A percentile compares a stretch with the other conserved stretches of the same genome.
phyloP scores from a whole-genome alignment of 64 coral and sea anemone genomes.

The Porites lutea region DNA sequence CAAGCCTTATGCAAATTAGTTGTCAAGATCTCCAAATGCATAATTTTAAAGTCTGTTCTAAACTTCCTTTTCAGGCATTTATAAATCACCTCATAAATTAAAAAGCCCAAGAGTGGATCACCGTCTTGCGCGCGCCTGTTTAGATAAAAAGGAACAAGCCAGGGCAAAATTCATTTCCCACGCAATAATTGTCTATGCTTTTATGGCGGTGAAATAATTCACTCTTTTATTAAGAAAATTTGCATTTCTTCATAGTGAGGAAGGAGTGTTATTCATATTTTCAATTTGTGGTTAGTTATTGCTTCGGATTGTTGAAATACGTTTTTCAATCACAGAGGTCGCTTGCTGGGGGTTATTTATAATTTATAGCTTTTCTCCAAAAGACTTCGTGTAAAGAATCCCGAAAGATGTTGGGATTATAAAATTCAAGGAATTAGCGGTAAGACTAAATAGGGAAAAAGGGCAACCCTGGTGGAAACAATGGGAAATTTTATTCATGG shows the following conservation, averaged over 20 bases:
- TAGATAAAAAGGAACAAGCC: neutral
- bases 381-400: constrained; percentile 8
- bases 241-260: constrained; percentile 7
- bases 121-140: neutral
- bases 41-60: constrained; percentile 13
- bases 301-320: constrained; percentile 39
- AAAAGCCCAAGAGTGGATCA: neutral
- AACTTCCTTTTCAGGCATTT: constrained; percentile 7
- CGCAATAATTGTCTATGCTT: constrained; percentile 1
- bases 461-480: too few relatives aligned
- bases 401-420: neutral
- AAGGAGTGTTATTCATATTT: constrained; percentile 50
- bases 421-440: neutral
- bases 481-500: too few relatives aligned
- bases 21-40: constrained; percentile 44
- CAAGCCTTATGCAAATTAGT: constrained; percentile 52
- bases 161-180: neutral
- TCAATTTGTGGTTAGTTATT: constrained; percentile 48
- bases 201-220: neutral
- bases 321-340: constrained; percentile 28
- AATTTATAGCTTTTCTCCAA: constrained; percentile 23
- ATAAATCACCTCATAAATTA: neutral
- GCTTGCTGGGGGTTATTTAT: constrained; percentile 35
- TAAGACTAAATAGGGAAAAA: too few relatives aligned
- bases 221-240: constrained; percentile 17